Evolutionary conservation across 2,888 invertebrate genomes (phyloP).

Genomic region (Drepana falcataria): DNA sequence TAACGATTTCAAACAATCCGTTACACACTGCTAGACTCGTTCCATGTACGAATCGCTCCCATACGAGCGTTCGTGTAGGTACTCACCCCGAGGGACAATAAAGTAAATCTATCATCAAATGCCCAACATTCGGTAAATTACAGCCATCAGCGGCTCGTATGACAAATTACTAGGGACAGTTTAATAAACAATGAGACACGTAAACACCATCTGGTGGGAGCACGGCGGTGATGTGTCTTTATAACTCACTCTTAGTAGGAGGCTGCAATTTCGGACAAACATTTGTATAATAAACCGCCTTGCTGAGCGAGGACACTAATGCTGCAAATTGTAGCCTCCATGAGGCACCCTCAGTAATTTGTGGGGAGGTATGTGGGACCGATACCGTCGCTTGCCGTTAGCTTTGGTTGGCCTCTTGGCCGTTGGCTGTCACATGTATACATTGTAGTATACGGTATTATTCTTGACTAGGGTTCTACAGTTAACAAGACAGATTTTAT

Average conservation of each 20-base stretch:
- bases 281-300: slow-evolving; percentile 35
- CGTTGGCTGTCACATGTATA: no score
- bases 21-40: background rate
- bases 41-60: background rate
- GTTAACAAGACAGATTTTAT: no score
- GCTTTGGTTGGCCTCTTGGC: no score
- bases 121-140: slow-evolving; percentile 42
- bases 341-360: slow-evolving; percentile 3
- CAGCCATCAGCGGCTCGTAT: slow-evolving; percentile 54
- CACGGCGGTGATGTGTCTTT: slow-evolving; percentile 44
- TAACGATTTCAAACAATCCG: no score
- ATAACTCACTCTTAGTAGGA: slow-evolving; percentile 40
- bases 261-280: slow-evolving; percentile 46
- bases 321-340: slow-evolving; percentile 30
- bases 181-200: slow-evolving; percentile 50
- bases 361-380: background rate
- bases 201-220: slow-evolving; percentile 57
- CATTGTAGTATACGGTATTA: no score
- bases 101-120: slow-evolving; percentile 4
- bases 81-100: background rate
- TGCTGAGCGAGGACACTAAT: slow-evolving; percentile 16
- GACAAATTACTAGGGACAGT: slow-evolving; percentile 59
- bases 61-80: background rate
- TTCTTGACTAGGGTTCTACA: no score
- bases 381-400: background rate